These are phyloP conservation scores for Melanotaenia boesemani DNA, from an alignment of 2,797 vertebrate genomes.

Conservation along the genomic window DNA sequence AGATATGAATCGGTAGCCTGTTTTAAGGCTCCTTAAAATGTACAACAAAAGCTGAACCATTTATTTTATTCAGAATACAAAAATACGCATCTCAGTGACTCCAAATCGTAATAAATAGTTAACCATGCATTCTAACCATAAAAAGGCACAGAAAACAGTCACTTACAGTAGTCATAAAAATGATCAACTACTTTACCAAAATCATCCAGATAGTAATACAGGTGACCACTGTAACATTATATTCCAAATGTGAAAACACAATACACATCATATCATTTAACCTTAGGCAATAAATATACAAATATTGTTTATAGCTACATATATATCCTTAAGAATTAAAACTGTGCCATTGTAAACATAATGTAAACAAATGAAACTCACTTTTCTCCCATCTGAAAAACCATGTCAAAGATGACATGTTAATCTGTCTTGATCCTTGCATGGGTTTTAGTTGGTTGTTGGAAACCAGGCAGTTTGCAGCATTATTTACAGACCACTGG, in stretches of 20 bases:
- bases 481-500: constrained; percentile 87
- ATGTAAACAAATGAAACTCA: constrained; percentile 99
- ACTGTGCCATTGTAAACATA: constrained; percentile 99
- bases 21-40: constrained; percentile 88
- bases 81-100: constrained; percentile 99
- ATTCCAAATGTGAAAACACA: constrained; percentile 99
- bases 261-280: constrained; percentile 92
- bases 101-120: constrained; percentile 98
- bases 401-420: constrained; percentile 82
- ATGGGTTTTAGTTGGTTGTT: constrained; percentile 81
- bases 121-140: constrained; percentile 97
- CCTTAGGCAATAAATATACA: constrained; percentile 99
- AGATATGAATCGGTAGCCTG: constrained; percentile 89
- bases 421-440: constrained; percentile 80
- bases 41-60: constrained; percentile 93
- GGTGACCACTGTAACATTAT: constrained; percentile 96
- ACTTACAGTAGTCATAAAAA: constrained; percentile 99
- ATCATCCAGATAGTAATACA: constrained; percentile 95
- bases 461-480: constrained; percentile 90
- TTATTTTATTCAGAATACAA: constrained; percentile 97
- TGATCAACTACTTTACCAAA: constrained; percentile 97
- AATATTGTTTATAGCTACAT: constrained; percentile 88
- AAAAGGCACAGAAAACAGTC: constrained; percentile 99
- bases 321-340: constrained; percentile 88
- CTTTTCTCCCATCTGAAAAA: constrained; percentile 86